Evolutionary conservation across 1,140 invertebrate species (phyloP), one percentile per base, ranked within the genome.

Genomic region (Eumaeus atala): DNA sequence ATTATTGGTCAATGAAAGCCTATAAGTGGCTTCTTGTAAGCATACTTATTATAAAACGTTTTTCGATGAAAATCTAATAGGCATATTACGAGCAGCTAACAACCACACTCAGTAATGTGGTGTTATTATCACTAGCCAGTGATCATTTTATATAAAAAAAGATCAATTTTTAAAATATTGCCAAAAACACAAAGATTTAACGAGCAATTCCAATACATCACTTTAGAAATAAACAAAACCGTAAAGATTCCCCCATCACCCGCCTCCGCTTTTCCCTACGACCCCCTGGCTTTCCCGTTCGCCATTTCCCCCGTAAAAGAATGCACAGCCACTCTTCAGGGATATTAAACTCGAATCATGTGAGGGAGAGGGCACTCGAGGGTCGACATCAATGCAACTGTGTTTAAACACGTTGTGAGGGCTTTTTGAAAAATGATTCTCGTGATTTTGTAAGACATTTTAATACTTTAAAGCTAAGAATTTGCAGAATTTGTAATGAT

Each of bases 311-410:
- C 53, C 54, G 60, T 58, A 67, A 74, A 72, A 75, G 75, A 84
- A 77, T 77, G 77, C 71, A 58, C 53, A 48, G 51, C 61, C 70
- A 81, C 76, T 81, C 74, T 60, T 61, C 60, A 68, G 64, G 70
- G 81, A 79, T 82, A 84, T 84, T 84, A 84, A 84, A 84, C 81
- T 82, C 76, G 76, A 81, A 84, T 84, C 81, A 84, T 79, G 67
- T 68, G n/a, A 62, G 66, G 66, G 76, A 66, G 48, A 28, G 17
- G 11, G 12, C 9, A 21, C 11, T 51, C 54, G 51, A 52, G 60
- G 50, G 54, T 40, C 34, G 47, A n/a, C n/a, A 54, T 57, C 58
- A 57, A 50, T 59, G 58, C 48, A 51, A 59, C 57, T 59, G 56
- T 57, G 56, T 62, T 62, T 70, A 63, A 66, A 57, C 64, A 14